Evolutionary conservation across 2,797 vertebrate species (phyloP).

Genomic region (Scleropages formosus): DNA sequence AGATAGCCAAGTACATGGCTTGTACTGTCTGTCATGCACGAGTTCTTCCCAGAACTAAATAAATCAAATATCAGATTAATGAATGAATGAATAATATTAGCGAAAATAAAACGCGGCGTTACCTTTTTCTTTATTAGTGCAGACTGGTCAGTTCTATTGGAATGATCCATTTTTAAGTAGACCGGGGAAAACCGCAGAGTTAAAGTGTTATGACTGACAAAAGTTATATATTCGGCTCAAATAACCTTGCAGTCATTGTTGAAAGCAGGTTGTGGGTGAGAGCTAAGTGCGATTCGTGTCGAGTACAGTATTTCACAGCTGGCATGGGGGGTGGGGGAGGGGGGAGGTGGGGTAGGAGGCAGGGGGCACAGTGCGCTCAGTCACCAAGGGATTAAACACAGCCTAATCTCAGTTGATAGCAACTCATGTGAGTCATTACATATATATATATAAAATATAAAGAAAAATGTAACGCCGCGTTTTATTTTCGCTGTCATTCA

Average conservation of each 20-base stretch:
- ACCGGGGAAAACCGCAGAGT: background rate
- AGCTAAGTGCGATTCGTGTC: background rate
- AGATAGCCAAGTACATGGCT: background rate
- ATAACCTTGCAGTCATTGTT: background rate
- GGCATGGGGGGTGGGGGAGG: background rate
- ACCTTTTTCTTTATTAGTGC: background rate
- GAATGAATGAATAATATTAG: background rate
- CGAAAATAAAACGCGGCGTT: background rate
- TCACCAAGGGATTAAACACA: no score
- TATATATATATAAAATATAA: no score
- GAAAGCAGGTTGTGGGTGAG: no score
- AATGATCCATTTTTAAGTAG: background rate
- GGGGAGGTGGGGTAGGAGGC: no score
- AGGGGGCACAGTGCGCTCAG: no score
- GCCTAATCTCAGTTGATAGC: no score
- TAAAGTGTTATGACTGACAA: background rate
- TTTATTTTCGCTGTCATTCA: no score
- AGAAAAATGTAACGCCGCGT: no score
- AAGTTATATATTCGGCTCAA: background rate
- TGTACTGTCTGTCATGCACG: background rate
- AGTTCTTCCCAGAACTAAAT: background rate
- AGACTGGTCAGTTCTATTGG: background rate
- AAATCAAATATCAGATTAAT: constrained; percentile 7
- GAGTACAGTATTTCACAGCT: background rate
- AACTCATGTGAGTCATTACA: no score